Conservation (phyloP, 2,797 vertebrate species). For the Apogon hyalosoma region DNA sequence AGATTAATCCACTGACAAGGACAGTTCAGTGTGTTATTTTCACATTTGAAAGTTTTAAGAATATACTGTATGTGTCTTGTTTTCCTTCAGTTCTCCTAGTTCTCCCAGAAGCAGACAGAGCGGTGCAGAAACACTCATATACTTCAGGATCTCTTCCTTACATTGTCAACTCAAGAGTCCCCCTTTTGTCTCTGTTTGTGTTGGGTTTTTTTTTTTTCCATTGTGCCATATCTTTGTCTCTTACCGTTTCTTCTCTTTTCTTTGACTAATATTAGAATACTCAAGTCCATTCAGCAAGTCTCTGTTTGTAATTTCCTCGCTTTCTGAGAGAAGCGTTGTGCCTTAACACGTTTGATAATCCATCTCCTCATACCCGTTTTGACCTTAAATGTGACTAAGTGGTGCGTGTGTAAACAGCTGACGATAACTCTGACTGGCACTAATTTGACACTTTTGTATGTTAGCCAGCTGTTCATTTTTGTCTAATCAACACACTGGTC, state of each 20-base stretch:
- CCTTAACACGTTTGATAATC: constrained; percentile 3
- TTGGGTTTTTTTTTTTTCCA: not conserved
- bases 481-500: constrained; percentile 40
- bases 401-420: constrained; percentile 15
- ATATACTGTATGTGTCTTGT: constrained; percentile 15
- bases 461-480: constrained; percentile 27
- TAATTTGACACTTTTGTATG: constrained; percentile 9
- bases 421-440: constrained; percentile 12
- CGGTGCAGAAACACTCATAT: constrained; percentile 22
- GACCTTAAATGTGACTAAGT: constrained; percentile 10
- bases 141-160: constrained; percentile 29
- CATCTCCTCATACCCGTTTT: not conserved
- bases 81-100: constrained; percentile 35
- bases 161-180: constrained; percentile 8
- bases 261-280: constrained; percentile 1
- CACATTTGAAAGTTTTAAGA: constrained; percentile 6
- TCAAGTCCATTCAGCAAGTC: constrained; percentile 18
- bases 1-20: constrained; percentile 18
- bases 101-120: constrained; percentile 35
- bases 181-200: not conserved
- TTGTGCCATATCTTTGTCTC: not conserved
- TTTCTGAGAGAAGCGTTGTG: constrained; percentile 8
- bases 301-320: not conserved
- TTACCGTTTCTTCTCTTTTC: not conserved
- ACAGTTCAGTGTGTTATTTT: constrained; percentile 27